Base-by-base conservation (phyloP, 92 coral and sea anemone species). In the Parazoanthus swiftii region DNA sequence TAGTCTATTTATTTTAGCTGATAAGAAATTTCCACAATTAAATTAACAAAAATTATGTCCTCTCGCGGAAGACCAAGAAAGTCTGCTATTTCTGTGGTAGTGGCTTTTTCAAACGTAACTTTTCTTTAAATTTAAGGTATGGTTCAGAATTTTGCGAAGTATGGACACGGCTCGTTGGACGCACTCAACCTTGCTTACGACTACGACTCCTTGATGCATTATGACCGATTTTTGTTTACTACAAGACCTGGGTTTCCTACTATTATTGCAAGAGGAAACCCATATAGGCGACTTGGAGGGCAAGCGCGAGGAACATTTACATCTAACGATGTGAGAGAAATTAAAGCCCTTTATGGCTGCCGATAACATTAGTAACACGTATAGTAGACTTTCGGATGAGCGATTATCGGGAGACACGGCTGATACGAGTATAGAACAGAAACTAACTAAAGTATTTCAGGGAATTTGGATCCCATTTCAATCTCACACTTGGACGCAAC, bases 141-240 rank as follows among this genome's bases (percentile, higher is more conserved):
- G 33, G 18, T 14, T 21, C 81, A 77, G 7, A 93, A 93, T 90
- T 93, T 93, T 63, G 43, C 58, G 15, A 93, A 91, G 89, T 93
- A 93, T 68, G 79, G 83, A 0, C 96, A 93, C 84, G 96, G 94
- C 16, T 83, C 80, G 23, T 43, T 93, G 67, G 96, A 93, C 77
- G 36, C 81, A 2, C 81, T 91, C 0, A 81, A 72, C 51, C 90
- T 93, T n/a, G 80, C 94, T 3, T 93, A 93, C 89, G 96, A 93
- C 89, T 89, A 67, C 15, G 77, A 80, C 1, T 93, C 96, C 36
- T 68, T 93, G n/a, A 93, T 93, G 96, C 96, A 93, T 77, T 93
- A 93, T 46, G 94, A 91, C 81, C 93, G 90, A 58, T 81, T 35
- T 33, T 84, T 91, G 86, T 93, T 83, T 80, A 89, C 96, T 37